phyloP scores from a whole-genome alignment of 1,140 invertebrate species.

The Pogonognathellus flavescens region DNA sequence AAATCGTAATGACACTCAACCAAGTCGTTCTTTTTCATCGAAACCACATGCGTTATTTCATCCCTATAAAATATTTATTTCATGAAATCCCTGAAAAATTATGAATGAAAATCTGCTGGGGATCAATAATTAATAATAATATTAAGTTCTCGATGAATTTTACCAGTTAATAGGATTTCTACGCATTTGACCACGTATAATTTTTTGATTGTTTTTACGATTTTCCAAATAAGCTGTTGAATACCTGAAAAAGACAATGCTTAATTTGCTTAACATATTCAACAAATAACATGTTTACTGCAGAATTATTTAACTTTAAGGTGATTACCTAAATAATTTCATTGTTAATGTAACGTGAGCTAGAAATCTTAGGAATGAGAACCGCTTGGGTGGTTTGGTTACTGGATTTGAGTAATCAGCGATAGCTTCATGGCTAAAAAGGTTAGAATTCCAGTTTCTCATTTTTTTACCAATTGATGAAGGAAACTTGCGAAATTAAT shows the following conservation, averaged over 20 bases:
- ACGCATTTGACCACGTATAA: neutral
- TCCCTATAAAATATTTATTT: neutral
- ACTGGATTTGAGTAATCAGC: neutral
- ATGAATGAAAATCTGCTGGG: no score
- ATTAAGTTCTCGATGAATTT: no score
- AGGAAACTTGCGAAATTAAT: neutral
- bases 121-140: no score
- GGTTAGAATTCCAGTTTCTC: neutral
- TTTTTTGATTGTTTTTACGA: neutral
- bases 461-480: no score
- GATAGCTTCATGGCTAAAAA: slow-evolving; percentile 37
- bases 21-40: slow-evolving; percentile 32
- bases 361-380: slow-evolving; percentile 3
- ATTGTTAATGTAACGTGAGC: slow-evolving; percentile 35
- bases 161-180: neutral
- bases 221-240: slow-evolving; percentile 45
- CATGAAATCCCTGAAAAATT: no score
- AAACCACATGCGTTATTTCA: slow-evolving; percentile 37
- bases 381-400: neutral
- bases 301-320: neutral
- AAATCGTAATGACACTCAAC: slow-evolving; percentile 53
- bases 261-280: neutral
- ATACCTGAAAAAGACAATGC: slow-evolving; percentile 1
- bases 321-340: slow-evolving; percentile 36
- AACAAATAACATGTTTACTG: neutral